These are phyloP conservation scores for Pangasius sanitwongsei DNA, from an alignment of 2,797 vertebrate species.

Conservation along the genomic window DNA sequence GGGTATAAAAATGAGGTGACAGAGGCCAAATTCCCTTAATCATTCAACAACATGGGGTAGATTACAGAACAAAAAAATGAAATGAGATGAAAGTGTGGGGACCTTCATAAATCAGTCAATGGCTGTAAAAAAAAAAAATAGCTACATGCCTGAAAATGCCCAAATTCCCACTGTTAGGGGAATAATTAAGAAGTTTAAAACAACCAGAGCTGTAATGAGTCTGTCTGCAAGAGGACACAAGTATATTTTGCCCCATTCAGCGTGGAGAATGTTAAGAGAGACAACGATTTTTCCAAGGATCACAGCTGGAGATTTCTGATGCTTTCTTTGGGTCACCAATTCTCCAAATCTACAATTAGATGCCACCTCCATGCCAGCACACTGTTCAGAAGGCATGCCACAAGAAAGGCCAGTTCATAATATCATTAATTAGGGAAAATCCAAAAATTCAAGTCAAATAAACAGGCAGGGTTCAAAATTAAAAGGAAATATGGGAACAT, in stretches of 20 bases:
- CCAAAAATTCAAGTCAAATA: neutral
- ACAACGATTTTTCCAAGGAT: neutral
- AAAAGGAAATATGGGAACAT: neutral
- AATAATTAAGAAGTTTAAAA: neutral
- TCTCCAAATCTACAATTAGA: conserved; percentile 12
- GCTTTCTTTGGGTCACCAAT: neutral
- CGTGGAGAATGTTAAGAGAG: neutral
- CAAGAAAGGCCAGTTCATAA: neutral
- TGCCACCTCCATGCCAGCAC: neutral
- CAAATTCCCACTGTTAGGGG: neutral
- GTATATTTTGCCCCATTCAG: neutral
- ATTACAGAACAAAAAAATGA: neutral
- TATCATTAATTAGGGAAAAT: neutral
- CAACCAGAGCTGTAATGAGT: neutral
- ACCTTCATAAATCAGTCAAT: neutral
- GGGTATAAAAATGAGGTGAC: neutral
- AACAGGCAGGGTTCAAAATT: neutral
- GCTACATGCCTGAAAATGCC: neutral
- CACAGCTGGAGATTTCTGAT: neutral
- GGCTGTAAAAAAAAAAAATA: neutral
- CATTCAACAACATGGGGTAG: neutral
- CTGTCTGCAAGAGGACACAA: neutral
- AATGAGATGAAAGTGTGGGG: neutral
- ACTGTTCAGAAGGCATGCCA: neutral
- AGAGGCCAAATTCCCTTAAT: neutral